Evolutionary conservation across 2,113 vertebrate genomes (phyloP), one percentile per base, ranked within the genome.

Genomic region (Fregata magnificens): DNA sequence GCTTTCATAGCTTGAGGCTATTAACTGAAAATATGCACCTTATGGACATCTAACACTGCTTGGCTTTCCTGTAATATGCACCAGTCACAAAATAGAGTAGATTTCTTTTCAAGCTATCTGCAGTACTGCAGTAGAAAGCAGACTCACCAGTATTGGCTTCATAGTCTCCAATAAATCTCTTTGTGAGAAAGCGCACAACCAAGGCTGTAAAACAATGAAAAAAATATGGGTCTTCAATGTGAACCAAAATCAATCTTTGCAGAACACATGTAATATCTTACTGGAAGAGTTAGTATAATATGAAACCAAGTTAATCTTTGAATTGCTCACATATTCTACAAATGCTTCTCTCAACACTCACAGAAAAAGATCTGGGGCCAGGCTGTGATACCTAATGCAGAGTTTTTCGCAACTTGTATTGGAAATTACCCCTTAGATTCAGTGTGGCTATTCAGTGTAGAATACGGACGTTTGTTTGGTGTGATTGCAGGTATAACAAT

Each of bases 81-180:
- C 26, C 87, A 78, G 67, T 6, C 92, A 29, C 89, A 91, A 61
- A 94, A 9, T 0, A 73, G 47, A 73, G 73, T 0, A n/a, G 76
- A 82, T 96, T 82, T 77, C 49, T 66, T 85, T 50, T 9, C 71
- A 79, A 62, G 5, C 79, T 47, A 25, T 49, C 79, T 56, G 74
- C 77, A 92, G 69, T 2, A 42, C 86, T 59, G 71, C 77, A 69
- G 84, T 2, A 76, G 69, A 79, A 78, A 88, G 69, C 62, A 91
- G 73, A 98, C 98, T 97, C 97, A 99, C 99, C 99, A 6, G 99
- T 99, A 88, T 99, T 99, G 91, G 99, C 99, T 96, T 99, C 99
- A n/a, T 99, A 99, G 96, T 99, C 99, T 47, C 99, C 99, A 81
- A 99, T 99, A 98, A 99, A 99, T 96, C 99, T 98, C 97, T 99